Percentiles rank a stretch among this genome's conserved stretches.
Evolutionary conservation across 2,888 invertebrate species (phyloP).

Genomic region (Drosophila anceps): DNA sequence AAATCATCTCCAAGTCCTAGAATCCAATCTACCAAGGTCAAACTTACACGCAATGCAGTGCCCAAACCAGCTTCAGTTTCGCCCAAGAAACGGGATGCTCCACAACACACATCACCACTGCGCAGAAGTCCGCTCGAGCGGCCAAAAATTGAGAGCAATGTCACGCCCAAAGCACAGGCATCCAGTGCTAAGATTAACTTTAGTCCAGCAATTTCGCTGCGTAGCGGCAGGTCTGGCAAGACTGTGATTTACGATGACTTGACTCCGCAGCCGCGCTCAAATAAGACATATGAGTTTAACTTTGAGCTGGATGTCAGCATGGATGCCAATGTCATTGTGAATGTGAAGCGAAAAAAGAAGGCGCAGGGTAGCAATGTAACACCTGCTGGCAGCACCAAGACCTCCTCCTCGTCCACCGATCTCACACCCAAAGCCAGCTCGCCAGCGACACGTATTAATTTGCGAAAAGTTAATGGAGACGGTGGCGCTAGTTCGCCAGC

Average conservation of each 20-base stretch:
- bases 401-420: conserved; percentile 31
- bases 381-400: conserved; percentile 18
- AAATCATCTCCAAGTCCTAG: conserved; percentile 19
- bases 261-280: conserved; percentile 81
- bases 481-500: conserved; percentile 28
- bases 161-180: conserved; percentile 37
- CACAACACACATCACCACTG: conserved; percentile 30
- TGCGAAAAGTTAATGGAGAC: conserved; percentile 72
- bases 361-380: neutral
- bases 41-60: conserved; percentile 32
- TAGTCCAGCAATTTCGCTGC: conserved; percentile 75
- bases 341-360: conserved; percentile 84
- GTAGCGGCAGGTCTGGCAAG: conserved; percentile 75
- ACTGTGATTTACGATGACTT: conserved; percentile 83
- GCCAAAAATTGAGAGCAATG: conserved; percentile 41
- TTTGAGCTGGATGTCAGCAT: conserved; percentile 85
- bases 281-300: conserved; percentile 85
- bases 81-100: conserved; percentile 47
- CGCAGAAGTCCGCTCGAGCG: conserved; percentile 49
- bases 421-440: conserved; percentile 46
- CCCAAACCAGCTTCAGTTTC: conserved; percentile 38
- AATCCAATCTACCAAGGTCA: conserved; percentile 13
- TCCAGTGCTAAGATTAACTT: conserved; percentile 69
- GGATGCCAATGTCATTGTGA: conserved; percentile 85
- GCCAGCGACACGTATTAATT: conserved; percentile 77